These are phyloP conservation scores for Cylindroiulus punctatus DNA, from an alignment of 2,888 invertebrate species.

Conservation along the genomic window DNA sequence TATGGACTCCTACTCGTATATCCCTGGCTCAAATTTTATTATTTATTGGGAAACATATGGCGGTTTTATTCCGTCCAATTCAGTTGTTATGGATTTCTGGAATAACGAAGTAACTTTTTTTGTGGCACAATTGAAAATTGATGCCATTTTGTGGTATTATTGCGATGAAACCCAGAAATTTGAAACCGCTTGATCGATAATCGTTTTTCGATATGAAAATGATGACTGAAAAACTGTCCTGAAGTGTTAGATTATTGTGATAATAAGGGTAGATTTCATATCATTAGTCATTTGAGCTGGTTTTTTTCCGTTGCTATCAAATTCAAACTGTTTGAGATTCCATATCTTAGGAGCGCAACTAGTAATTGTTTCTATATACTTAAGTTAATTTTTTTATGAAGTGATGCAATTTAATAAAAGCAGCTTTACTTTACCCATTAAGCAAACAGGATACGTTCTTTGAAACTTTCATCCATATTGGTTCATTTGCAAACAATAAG, in stretches of 20 bases:
- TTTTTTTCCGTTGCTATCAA: no score
- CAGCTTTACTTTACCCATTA: no score
- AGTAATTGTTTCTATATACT: no score
- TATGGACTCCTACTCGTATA: background rate
- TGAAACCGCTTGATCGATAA: background rate
- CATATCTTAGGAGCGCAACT: no score
- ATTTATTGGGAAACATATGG: background rate
- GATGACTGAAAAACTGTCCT: background rate
- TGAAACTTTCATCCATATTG: no score
- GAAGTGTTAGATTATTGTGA: background rate
- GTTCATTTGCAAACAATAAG: background rate
- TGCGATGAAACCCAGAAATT: background rate
- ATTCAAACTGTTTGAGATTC: no score
- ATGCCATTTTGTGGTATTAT: background rate
- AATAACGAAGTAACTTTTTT: background rate
- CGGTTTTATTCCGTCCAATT: background rate
- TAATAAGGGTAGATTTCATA: background rate
- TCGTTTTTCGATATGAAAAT: background rate
- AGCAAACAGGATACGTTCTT: no score
- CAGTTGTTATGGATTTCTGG: background rate
- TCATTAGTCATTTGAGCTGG: background rate
- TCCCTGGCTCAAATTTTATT: background rate
- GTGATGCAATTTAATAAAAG: no score
- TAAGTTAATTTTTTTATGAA: no score
- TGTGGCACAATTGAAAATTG: background rate